Percentiles rank a stretch among this genome's conserved stretches.
phyloP scores from a whole-genome alignment of 1,140 invertebrate genomes.

The Drosophila subpulchrella region DNA sequence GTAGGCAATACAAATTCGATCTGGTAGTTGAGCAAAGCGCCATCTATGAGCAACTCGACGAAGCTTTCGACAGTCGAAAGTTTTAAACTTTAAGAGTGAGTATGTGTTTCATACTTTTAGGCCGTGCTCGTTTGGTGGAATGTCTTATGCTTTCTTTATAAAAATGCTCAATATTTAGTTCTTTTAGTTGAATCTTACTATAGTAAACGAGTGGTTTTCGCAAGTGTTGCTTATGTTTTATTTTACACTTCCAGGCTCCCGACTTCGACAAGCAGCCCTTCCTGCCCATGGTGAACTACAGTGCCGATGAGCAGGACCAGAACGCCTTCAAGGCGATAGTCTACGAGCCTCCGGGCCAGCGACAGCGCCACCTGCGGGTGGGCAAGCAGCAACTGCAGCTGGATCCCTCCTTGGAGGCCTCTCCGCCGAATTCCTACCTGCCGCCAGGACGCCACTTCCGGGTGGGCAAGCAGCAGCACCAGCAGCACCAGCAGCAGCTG shows the following conservation, averaged over 20 bases:
- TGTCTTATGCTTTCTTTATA: no score
- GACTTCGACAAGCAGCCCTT: slow-evolving; percentile 87
- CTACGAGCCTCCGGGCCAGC: slow-evolving; percentile 41
- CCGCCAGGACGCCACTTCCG: slow-evolving; percentile 54
- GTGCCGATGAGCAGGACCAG: slow-evolving; percentile 86
- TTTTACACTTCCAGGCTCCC: slow-evolving; percentile 84
- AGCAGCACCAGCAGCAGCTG: slow-evolving; percentile 37
- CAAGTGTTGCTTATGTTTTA: neutral
- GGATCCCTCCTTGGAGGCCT: slow-evolving; percentile 1
- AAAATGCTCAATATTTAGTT: no score
- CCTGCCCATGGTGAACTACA: slow-evolving; percentile 87
- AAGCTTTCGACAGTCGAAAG: neutral
- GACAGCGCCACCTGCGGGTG: slow-evolving; percentile 55
- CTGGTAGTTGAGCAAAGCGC: neutral
- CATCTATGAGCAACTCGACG: neutral
- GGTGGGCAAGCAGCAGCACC: slow-evolving; percentile 57
- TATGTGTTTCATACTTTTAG: neutral
- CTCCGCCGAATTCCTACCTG: slow-evolving; percentile 38
- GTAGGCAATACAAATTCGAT: neutral
- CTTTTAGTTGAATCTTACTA: no score
- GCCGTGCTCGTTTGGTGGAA: neutral
- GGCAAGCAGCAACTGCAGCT: slow-evolving; percentile 57
- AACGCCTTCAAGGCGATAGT: slow-evolving; percentile 86
- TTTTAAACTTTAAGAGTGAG: neutral
- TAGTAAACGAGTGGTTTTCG: no score